These are phyloP conservation scores for Triplophysa yarkandensis DNA, from an alignment of 2,797 vertebrate species.

Conservation along the genomic window DNA sequence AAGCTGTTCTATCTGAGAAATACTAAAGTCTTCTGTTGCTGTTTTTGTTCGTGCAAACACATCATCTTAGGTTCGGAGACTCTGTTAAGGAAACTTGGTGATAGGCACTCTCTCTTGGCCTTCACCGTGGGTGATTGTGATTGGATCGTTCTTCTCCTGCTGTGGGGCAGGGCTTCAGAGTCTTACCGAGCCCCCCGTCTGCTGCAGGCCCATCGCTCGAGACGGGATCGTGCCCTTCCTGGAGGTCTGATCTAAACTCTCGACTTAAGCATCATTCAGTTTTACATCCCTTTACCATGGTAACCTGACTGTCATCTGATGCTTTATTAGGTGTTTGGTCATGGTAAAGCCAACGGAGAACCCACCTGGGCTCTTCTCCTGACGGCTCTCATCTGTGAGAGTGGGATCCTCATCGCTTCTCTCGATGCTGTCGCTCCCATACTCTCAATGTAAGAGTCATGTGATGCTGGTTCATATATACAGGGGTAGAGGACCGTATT, in stretches of 20 bases:
- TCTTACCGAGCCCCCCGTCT: conserved; percentile 92
- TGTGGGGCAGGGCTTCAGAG: conserved; percentile 95
- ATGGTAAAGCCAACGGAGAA: conserved; percentile 94
- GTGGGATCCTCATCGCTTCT: conserved; percentile 93
- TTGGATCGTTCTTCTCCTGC: conserved; percentile 96
- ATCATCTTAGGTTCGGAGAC: conserved; percentile 84
- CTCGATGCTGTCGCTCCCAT: conserved; percentile 94
- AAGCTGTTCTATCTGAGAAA: not conserved
- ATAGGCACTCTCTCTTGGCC: conserved; percentile 94
- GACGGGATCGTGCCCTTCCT: conserved; percentile 93
- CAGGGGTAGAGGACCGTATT: not conserved
- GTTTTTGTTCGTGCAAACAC: not conserved
- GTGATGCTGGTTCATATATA: not conserved
- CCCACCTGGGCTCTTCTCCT: conserved; percentile 95
- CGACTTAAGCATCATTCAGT: too few relatives aligned
- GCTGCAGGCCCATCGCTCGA: conserved; percentile 92
- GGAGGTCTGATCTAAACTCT: conserved; percentile 73
- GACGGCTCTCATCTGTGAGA: conserved; percentile 91
- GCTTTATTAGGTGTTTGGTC: conserved; percentile 86
- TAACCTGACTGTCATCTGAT: not conserved
- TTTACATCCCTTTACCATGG: not conserved
- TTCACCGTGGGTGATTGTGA: conserved; percentile 96
- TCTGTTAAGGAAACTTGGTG: conserved; percentile 90
- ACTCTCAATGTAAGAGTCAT: conserved; percentile 88
- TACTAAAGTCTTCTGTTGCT: not conserved